Evolutionary conservation across 2,797 vertebrate species (phyloP).

Genomic region (Amazonetta brasiliensis): DNA sequence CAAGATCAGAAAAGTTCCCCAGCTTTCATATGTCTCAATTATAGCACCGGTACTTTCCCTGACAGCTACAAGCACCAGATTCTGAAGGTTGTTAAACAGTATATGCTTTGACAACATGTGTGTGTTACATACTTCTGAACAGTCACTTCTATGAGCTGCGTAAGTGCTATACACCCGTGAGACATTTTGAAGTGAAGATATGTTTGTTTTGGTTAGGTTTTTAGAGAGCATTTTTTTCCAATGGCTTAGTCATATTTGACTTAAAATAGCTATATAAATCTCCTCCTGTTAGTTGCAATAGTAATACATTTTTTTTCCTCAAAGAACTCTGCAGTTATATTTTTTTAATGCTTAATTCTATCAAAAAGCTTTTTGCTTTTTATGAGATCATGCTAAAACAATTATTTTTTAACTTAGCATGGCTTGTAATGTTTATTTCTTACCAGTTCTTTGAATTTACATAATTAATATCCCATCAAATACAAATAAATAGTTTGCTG

Average conservation of each 20-base stretch:
- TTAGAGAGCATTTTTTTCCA: neutral
- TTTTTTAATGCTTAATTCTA: neutral
- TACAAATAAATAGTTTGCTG: neutral
- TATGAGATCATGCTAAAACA: neutral
- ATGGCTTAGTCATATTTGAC: neutral
- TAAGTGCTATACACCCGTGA: neutral
- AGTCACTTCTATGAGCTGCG: neutral
- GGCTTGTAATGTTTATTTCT: neutral
- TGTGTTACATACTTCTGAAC: neutral
- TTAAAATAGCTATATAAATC: constrained; percentile 40
- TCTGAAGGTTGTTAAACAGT: neutral
- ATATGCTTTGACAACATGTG: constrained; percentile 51
- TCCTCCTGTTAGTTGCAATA: constrained; percentile 25
- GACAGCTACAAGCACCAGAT: constrained; percentile 42
- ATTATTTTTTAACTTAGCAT: neutral
- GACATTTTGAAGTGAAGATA: constrained; percentile 34
- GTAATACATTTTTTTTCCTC: constrained; percentile 13
- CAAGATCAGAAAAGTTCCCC: constrained; percentile 7
- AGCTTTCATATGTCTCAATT: constrained; percentile 49
- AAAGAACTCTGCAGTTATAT: neutral
- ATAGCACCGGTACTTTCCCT: constrained; percentile 29
- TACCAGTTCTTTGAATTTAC: neutral
- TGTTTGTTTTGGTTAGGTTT: neutral
- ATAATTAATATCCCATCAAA: neutral
- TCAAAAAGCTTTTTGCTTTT: neutral